Conservation (phyloP, 2,888 invertebrate species). For the Microchrysa polita region DNA sequence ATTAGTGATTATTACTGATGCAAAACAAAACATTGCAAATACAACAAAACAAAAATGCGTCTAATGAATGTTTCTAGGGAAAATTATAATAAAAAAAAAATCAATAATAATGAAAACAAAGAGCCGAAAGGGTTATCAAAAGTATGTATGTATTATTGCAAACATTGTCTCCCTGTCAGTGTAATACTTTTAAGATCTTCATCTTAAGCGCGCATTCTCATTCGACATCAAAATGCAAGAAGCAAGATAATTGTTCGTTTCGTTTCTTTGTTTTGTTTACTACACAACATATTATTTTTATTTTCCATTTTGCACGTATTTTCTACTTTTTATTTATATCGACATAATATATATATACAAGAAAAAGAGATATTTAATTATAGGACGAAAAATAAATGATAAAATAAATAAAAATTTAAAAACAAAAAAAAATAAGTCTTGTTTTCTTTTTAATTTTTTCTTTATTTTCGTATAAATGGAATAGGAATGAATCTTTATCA, state of each 20-base stretch:
- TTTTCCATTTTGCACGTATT: constrained; percentile 33
- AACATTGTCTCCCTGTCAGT: constrained; percentile 5
- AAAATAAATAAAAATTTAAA: constrained; percentile 26
- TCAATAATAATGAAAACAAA: too few relatives aligned
- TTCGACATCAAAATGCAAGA: too few relatives aligned
- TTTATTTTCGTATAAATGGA: neutral
- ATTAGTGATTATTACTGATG: constrained; percentile 14
- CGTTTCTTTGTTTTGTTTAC: constrained; percentile 2
- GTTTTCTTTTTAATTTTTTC: constrained; percentile 3
- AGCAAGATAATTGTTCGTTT: constrained; percentile 36
- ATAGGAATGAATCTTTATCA: too few relatives aligned
- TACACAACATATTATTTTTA: too few relatives aligned
- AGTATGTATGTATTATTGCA: neutral
- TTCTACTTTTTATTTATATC: constrained; percentile 37
- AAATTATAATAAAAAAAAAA: neutral
- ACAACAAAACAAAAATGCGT: too few relatives aligned
- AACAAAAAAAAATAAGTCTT: constrained; percentile 5
- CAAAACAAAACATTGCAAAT: neutral
- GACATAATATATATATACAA: constrained; percentile 35
- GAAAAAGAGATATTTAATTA: constrained; percentile 29
- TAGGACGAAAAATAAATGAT: constrained; percentile 38
- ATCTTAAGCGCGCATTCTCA: neutral
- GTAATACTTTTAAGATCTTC: neutral
- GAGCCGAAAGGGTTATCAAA: neutral
- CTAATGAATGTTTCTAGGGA: constrained; percentile 30